A percentile compares a stretch with the other conserved stretches of the same genome.
Evolutionary conservation across 2,888 invertebrate species (phyloP).

Genomic region (Plemyria rubiginata): DNA sequence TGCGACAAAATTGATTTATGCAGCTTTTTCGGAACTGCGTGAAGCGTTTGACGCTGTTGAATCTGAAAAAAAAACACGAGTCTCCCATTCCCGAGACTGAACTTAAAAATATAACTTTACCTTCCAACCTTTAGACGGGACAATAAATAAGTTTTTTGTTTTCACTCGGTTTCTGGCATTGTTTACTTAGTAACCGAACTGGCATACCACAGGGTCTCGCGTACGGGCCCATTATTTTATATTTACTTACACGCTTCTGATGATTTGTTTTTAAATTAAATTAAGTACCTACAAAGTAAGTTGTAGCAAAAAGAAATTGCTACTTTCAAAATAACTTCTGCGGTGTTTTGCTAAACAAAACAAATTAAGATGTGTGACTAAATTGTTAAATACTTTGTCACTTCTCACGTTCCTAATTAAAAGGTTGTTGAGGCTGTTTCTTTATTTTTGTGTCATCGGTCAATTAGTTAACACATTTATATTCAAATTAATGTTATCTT

Average conservation of each 20-base stretch:
- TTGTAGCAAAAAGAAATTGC: too few species aligned
- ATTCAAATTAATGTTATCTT: conserved; percentile 10
- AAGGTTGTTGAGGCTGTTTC: conserved; percentile 11
- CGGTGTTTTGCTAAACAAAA: too few species aligned
- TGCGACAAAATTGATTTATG: conserved; percentile 11
- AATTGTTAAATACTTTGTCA: conserved; percentile 20
- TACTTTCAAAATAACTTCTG: too few species aligned
- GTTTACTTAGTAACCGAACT: conserved; percentile 54
- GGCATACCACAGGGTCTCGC: conserved; percentile 40
- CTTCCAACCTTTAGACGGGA: conserved; percentile 53
- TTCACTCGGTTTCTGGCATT: conserved; percentile 48
- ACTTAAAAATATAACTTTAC: conserved; percentile 44
- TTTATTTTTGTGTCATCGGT: background rate
- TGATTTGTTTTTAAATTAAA: conserved; percentile 2
- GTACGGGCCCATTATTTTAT: conserved; percentile 46
- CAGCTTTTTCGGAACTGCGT: background rate
- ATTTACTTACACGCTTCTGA: conserved; percentile 11
- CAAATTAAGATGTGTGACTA: conserved; percentile 1
- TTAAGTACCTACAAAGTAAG: background rate
- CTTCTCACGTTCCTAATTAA: conserved; percentile 28
- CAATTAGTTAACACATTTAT: conserved; percentile 6
- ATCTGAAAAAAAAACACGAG: conserved; percentile 5
- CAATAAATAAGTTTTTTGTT: conserved; percentile 54
- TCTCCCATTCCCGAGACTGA: conserved; percentile 10
- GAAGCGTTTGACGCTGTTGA: conserved; percentile 12